These are phyloP conservation scores for Thunnus thynnus DNA, from an alignment of 2,113 vertebrate genomes.

Conservation along the genomic window DNA sequence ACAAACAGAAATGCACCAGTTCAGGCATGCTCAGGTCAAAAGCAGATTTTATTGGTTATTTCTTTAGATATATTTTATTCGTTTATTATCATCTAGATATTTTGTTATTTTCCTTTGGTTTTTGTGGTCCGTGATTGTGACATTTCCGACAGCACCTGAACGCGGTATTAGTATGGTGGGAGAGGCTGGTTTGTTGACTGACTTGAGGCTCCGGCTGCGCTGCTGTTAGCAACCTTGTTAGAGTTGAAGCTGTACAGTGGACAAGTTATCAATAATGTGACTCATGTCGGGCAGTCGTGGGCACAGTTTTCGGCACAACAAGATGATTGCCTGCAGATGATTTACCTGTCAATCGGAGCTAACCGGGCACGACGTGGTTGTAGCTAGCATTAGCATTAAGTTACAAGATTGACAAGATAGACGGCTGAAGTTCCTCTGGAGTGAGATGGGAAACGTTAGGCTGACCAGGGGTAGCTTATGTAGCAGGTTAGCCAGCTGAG, in stretches of 20 bases:
- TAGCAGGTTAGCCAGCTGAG: conserved; percentile 26
- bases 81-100: no score
- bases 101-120: not conserved
- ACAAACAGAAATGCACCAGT: no score
- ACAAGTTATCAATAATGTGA: conserved; percentile 48
- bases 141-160: conserved; percentile 25
- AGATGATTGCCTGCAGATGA: not conserved
- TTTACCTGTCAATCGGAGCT: not conserved
- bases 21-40: no score
- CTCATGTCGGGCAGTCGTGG: not conserved
- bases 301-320: not conserved
- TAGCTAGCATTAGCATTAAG: conserved; percentile 40
- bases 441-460: conserved; percentile 49
- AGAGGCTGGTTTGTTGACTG: conserved; percentile 72
- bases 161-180: conserved; percentile 44
- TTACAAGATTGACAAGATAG: conserved; percentile 65
- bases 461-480: conserved; percentile 28
- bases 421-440: conserved; percentile 62
- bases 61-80: no score
- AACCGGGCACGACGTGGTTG: conserved; percentile 13
- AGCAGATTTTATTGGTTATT: no score
- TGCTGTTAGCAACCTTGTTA: conserved; percentile 14
- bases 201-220: conserved; percentile 31
- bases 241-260: conserved; percentile 19
- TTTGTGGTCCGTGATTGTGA: not conserved